These are phyloP conservation scores for Urocitellus parryii DNA, from an alignment of 2,113 vertebrate species.

Conservation along the genomic window DNA sequence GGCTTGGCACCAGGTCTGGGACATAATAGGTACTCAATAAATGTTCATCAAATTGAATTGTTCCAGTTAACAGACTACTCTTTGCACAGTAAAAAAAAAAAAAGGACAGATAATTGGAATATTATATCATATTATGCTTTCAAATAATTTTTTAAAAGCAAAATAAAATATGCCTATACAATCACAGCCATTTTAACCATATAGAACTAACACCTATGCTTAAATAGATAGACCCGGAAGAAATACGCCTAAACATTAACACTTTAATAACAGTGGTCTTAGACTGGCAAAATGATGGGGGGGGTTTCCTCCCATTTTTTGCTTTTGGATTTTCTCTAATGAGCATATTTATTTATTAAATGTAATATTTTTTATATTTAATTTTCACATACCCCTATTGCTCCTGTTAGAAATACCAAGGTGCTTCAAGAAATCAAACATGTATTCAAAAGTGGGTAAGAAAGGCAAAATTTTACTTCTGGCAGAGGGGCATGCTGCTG, in stretches of 20 bases:
- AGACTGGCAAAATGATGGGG: not conserved
- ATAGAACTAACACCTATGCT: slow-evolving; percentile 23
- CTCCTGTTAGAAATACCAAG: too few species aligned
- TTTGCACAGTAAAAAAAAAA: slow-evolving; percentile 40
- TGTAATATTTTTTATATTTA: not conserved
- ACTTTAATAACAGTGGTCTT: not conserved
- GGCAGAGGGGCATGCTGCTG: too few species aligned
- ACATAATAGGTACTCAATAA: not conserved
- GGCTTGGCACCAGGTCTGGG: not conserved
- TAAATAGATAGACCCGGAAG: slow-evolving; percentile 51
- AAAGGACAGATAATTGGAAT: slow-evolving; percentile 40
- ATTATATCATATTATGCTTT: slow-evolving; percentile 32
- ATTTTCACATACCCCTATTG: not conserved
- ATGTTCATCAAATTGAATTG: slow-evolving; percentile 1
- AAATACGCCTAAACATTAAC: not conserved
- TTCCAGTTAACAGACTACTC: not conserved
- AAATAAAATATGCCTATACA: slow-evolving; percentile 62
- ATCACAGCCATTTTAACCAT: slow-evolving; percentile 60
- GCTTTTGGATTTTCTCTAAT: slow-evolving; percentile 49
- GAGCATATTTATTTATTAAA: slow-evolving; percentile 1
- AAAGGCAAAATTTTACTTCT: too few species aligned
- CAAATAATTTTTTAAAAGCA: slow-evolving; percentile 26
- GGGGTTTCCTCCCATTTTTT: slow-evolving; percentile 34
- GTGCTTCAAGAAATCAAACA: too few species aligned
- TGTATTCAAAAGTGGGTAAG: too few species aligned